Evolutionary conservation across 2,113 vertebrate species (phyloP), one percentile per base, ranked within the genome.

Genomic region (Anoura caudifer): DNA sequence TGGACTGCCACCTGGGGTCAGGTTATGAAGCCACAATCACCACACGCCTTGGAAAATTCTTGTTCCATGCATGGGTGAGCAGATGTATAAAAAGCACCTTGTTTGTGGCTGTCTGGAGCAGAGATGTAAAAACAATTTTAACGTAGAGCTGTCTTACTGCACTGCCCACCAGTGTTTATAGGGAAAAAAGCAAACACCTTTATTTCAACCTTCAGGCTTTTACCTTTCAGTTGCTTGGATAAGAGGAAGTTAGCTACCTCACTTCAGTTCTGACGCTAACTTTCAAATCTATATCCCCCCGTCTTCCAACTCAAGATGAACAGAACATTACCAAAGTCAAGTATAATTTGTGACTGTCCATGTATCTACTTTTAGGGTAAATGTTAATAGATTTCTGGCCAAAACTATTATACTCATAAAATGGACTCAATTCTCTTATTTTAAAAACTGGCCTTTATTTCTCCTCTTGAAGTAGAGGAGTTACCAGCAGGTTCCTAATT

Each of bases 391-490:
- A 56, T 47, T 76, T 82, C 61, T 85, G 43, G 69, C n/a, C 85
- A n/a, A 85, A 65, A 50, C 41, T 50, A 31, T 24, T 45, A 19
- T 24, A 31, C 50, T 69, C 33, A 75, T 47, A 94, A 93, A 93
- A 79, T 5, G 15, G 38, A 91, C 52, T 87, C 76, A 9, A 28
- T 90, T 45, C 38, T 82, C 67, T 94, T 83, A 61, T 41, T 92
- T 87, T 91, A 67, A 94, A 95, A 97, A 70, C 13, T 47, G 22
- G 54, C 47, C 59, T 83, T 95, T 79, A 85, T 85, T 95, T 67
- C 22, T 45, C 43, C 17, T 91, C 28, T 91, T 89, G 7, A 70
- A 88, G 59, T 38, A 70, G 75, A 90, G 69, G 41, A 70, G 22
- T 88, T 82, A 54, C 36, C 41, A 87, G 72, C 65, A 92, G 45